Conservation (phyloP, 2,113 vertebrate species). For the Andinoacara biseriatus region DNA sequence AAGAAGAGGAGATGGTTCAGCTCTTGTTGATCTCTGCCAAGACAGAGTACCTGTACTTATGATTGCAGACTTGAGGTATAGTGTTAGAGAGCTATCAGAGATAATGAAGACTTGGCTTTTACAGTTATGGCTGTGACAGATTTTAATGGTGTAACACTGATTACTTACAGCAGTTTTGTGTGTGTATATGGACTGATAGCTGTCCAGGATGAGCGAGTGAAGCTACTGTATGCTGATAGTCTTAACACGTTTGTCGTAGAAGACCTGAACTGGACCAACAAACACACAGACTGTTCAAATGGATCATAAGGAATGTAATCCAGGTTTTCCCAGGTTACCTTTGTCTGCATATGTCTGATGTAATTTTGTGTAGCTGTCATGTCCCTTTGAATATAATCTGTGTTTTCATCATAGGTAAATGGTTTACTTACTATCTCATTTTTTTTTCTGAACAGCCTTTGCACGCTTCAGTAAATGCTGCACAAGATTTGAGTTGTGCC, state of each 20-base stretch:
- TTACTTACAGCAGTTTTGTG: neutral
- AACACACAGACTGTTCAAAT: neutral
- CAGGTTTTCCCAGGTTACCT: neutral
- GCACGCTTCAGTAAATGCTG: conserved; percentile 41
- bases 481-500: conserved; percentile 51
- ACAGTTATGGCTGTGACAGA: neutral
- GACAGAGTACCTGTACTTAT: neutral
- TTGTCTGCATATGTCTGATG: neutral
- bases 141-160: neutral
- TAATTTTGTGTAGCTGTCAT: neutral
- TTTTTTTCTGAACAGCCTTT: conserved; percentile 30
- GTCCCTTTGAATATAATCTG: neutral
- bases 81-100: too few relatives aligned
- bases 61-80: neutral
- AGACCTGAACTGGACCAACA: neutral
- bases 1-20: too few relatives aligned
- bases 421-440: neutral
- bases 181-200: neutral
- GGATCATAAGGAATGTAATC: neutral
- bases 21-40: too few relatives aligned
- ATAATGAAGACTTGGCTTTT: neutral
- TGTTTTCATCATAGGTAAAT: neutral
- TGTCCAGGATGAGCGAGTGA: neutral
- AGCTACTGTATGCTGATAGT: neutral
- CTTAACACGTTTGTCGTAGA: neutral